Evolutionary conservation across 92 coral and sea anemone genomes (phyloP).

Genomic region (Epizoanthus stellaris): DNA sequence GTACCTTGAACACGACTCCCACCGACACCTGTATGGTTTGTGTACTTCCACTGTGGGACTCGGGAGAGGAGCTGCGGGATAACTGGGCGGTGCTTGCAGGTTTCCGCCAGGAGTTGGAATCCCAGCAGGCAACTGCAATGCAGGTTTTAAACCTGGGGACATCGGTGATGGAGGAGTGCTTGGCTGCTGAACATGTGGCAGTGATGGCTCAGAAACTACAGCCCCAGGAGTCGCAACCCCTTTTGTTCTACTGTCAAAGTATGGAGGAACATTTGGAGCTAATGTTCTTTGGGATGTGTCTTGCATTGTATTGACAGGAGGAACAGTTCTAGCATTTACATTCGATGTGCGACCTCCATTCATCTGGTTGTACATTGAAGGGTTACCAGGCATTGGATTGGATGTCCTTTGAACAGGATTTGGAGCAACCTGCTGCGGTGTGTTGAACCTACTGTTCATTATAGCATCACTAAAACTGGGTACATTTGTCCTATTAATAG

Average conservation of each 20-base stretch:
- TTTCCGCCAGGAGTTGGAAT: constrained; percentile 4
- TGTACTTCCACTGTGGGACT: constrained; percentile 52
- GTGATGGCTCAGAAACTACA: constrained; percentile 58
- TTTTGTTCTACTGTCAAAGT: constrained; percentile 68
- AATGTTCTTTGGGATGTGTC: neutral
- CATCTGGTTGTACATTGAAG: constrained; percentile 23
- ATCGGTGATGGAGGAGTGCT: constrained; percentile 42
- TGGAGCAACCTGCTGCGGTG: constrained; percentile 5
- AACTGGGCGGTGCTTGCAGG: constrained; percentile 32
- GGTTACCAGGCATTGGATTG: neutral
- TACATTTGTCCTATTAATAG: constrained; percentile 13
- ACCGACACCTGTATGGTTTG: constrained; percentile 81
- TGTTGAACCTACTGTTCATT: constrained; percentile 5
- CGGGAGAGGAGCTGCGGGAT: constrained; percentile 27
- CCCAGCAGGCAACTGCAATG: constrained; percentile 33
- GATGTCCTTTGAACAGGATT: constrained; percentile 23
- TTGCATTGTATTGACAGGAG: constrained; percentile 18
- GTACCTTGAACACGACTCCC: constrained; percentile 79
- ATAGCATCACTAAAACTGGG: constrained; percentile 4
- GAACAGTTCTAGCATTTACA: constrained; percentile 2
- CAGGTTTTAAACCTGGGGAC: constrained; percentile 45
- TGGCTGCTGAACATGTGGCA: constrained; percentile 56
- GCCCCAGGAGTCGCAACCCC: constrained; percentile 68
- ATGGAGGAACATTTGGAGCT: constrained; percentile 55
- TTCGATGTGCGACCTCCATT: constrained; percentile 11